Conservation (phyloP, 2,113 vertebrate genomes). For the Xenotilapia flavipinnis region DNA sequence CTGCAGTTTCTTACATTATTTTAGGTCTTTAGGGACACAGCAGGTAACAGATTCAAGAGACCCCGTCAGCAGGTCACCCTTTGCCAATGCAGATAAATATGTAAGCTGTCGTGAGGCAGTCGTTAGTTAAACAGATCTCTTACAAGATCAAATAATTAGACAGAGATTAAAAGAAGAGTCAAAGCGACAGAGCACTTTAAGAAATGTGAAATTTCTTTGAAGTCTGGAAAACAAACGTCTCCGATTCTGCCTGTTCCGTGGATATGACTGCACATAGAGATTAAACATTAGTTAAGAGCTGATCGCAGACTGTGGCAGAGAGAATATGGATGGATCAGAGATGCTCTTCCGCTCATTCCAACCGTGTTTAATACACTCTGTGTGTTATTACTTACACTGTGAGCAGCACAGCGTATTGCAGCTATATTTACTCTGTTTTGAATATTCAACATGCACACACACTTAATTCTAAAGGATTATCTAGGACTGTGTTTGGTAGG, state of each 20-base stretch:
- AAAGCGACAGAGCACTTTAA: not conserved
- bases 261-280: not conserved
- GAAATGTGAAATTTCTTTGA: not conserved
- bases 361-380: not conserved
- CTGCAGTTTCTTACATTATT: not conserved
- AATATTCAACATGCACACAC: conserved; percentile 38
- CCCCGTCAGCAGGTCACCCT: not conserved
- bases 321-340: not conserved
- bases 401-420: not conserved
- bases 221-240: not conserved
- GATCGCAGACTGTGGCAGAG: not conserved
- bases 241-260: not conserved
- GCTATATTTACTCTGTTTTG: conserved; percentile 43
- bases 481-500: conserved; percentile 43
- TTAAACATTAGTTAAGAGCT: not conserved
- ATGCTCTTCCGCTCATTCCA: not conserved
- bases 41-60: not conserved
- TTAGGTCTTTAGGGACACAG: not conserved
- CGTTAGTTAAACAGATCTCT: not conserved
- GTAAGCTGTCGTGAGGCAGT: not conserved
- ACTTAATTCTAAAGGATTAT: conserved; percentile 52
- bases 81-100: not conserved
- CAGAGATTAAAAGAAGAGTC: not conserved
- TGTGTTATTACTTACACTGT: not conserved
- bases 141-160: not conserved